Evolutionary conservation across 2,888 invertebrate species (phyloP).

Genomic region (Tuta absoluta): DNA sequence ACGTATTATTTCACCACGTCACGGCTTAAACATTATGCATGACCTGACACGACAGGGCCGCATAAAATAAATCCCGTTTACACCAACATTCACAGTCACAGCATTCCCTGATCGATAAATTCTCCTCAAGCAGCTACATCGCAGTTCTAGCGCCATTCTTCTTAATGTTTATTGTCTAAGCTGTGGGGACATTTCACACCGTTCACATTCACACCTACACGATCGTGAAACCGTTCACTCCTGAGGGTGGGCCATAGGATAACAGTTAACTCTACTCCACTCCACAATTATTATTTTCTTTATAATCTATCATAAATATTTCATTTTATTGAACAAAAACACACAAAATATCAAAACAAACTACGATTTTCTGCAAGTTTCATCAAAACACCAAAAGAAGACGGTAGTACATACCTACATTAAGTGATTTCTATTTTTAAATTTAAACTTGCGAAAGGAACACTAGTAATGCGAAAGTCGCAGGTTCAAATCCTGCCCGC

Average conservation of each 20-base stretch:
- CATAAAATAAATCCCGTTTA: slow-evolving; percentile 18
- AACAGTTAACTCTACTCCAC: background rate
- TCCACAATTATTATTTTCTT: too few species aligned
- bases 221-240: background rate
- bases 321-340: too few species aligned
- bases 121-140: slow-evolving; percentile 3
- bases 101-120: slow-evolving; percentile 15
- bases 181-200: slow-evolving; percentile 25
- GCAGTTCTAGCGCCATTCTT: slow-evolving; percentile 15
- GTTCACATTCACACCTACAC: slow-evolving; percentile 1
- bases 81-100: background rate
- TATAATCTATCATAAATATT: too few species aligned
- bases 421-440: too few species aligned
- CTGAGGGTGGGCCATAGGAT: background rate
- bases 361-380: too few species aligned
- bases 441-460: too few species aligned
- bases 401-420: too few species aligned
- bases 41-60: slow-evolving; percentile 4
- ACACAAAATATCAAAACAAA: too few species aligned
- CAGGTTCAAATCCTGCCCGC: too few species aligned
- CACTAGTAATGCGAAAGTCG: too few species aligned
- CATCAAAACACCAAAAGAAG: too few species aligned
- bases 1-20: background rate
- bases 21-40: slow-evolving; percentile 7
- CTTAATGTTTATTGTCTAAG: slow-evolving; percentile 24